Evolutionary conservation across 1,140 invertebrate genomes (phyloP).

Genomic region (Bombus waltoni): DNA sequence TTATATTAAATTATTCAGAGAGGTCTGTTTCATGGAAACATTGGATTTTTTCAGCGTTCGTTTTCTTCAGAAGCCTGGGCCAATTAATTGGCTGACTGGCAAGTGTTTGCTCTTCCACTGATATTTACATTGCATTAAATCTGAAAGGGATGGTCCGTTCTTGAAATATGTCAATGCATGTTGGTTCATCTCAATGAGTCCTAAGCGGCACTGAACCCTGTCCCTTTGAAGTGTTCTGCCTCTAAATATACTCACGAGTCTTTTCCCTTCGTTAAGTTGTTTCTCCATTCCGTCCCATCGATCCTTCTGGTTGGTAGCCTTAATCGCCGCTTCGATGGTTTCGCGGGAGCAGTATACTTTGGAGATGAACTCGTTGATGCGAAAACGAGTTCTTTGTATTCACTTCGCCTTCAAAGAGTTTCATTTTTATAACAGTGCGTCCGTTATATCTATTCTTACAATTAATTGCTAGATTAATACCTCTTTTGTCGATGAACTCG

Average conservation of each 20-base stretch:
- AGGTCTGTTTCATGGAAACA: neutral
- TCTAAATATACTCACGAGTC: slow-evolving; percentile 64
- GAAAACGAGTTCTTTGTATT: slow-evolving; percentile 49
- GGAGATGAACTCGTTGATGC: slow-evolving; percentile 46
- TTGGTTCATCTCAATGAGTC: slow-evolving; percentile 56
- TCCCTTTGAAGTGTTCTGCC: slow-evolving; percentile 63
- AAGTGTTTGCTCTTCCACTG: slow-evolving; percentile 62
- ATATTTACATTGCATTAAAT: slow-evolving; percentile 79
- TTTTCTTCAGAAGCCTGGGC: slow-evolving; percentile 20
- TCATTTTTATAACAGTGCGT: neutral
- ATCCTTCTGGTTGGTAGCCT: slow-evolving; percentile 55
- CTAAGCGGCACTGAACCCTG: slow-evolving; percentile 27
- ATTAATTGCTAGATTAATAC: neutral
- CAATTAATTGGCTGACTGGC: slow-evolving; percentile 72
- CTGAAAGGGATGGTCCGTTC: slow-evolving; percentile 66
- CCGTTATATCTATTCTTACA: neutral
- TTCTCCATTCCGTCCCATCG: slow-evolving; percentile 61
- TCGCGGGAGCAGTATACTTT: slow-evolving; percentile 35
- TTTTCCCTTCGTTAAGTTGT: slow-evolving; percentile 64
- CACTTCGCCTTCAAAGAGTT: slow-evolving; percentile 37
- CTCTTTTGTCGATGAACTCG: slow-evolving; percentile 25
- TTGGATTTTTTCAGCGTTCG: slow-evolving; percentile 22
- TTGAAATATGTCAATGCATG: slow-evolving; percentile 55
- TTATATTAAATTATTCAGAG: slow-evolving; percentile 10
- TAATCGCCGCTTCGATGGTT: slow-evolving; percentile 61